Base-by-base conservation (phyloP, 2,113 vertebrate genomes). In the Thamnophis sirtalis region DNA sequence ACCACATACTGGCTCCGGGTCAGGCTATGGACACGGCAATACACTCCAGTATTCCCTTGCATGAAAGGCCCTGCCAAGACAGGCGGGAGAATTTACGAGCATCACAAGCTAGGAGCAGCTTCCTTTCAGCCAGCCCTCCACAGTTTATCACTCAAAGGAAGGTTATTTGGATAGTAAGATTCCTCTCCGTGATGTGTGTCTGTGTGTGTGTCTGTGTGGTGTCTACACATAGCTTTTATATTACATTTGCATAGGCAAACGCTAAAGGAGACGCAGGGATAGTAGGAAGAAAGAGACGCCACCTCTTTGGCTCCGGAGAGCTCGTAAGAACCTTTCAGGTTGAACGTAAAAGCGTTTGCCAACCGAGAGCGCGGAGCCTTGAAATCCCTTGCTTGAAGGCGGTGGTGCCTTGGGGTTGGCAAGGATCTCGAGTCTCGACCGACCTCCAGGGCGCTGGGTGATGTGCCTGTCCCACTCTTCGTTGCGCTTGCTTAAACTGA, bases 121-220 rank as follows among this genome's bases (percentile, higher is more conserved):
- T 97, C 97, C 96, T 96, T 96, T 93, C 93, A 94, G 94, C 33
- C 96, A 96, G 94, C 94, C 97, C 96, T 97, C 97, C 97, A 95
- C 97, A 97, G 97, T 97, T 97, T 96, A 97, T 93, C 94, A 89
- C 51, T 26, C 84, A 95, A 92, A 94, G 89, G 93, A 93, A 96
- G 94, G 92, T 93, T 92, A 58, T 94, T 92, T 68, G 96, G 95
- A 92, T 95, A 95, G 92, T 94, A 94, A 96, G 96, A 90, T 96
- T 97, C 94, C 95, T 96, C 89, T 43, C 33, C 33, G 73, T 9
- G 17, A 33, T 38, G 7, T 43, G 73, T 21, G 33, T 80, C 28
- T 63, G 60, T 63, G 26, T 60, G 56, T 24, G 21, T 55, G 5
- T 73, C 17, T 38, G 33, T 22, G 33, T 43, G 73, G 33, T 21